Evolutionary conservation across 2,888 invertebrate genomes (phyloP).

Genomic region (Lasioglossum vierecki): DNA sequence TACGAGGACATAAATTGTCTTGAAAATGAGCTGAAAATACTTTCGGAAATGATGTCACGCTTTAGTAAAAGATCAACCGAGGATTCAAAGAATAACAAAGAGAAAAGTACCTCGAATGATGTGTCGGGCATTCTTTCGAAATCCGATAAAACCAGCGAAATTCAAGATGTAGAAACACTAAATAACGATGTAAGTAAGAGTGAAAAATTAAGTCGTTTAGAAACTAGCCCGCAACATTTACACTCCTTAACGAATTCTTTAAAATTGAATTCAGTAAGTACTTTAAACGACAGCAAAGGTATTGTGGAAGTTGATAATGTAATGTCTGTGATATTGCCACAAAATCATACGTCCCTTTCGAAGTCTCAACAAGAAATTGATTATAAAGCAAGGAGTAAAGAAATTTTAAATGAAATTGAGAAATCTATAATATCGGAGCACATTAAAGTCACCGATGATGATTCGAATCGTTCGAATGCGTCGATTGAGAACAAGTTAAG

Average conservation of each 20-base stretch:
- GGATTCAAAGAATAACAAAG: constrained; percentile 60
- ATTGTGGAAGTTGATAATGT: constrained; percentile 57
- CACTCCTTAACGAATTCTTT: constrained; percentile 17
- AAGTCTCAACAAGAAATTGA: constrained; percentile 73
- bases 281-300: constrained; percentile 41
- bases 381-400: constrained; percentile 77
- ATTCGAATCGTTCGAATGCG: constrained; percentile 40
- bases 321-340: constrained; percentile 60
- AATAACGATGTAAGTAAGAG: constrained; percentile 22
- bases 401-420: constrained; percentile 79
- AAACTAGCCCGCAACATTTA: constrained; percentile 23
- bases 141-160: constrained; percentile 51
- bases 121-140: constrained; percentile 72
- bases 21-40: constrained; percentile 79
- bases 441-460: constrained; percentile 63
- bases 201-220: constrained; percentile 13
- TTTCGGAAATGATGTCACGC: constrained; percentile 81
- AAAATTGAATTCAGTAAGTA: constrained; percentile 37
- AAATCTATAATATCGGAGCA: constrained; percentile 79
- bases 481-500: constrained; percentile 44
- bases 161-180: constrained; percentile 12
- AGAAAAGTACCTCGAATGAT: constrained; percentile 73
- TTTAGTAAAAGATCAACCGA: constrained; percentile 78
- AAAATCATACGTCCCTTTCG: constrained; percentile 38
- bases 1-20: constrained; percentile 80